phyloP scores from a whole-genome alignment of 1,140 invertebrate species.

The Ridgeia piscesae region DNA sequence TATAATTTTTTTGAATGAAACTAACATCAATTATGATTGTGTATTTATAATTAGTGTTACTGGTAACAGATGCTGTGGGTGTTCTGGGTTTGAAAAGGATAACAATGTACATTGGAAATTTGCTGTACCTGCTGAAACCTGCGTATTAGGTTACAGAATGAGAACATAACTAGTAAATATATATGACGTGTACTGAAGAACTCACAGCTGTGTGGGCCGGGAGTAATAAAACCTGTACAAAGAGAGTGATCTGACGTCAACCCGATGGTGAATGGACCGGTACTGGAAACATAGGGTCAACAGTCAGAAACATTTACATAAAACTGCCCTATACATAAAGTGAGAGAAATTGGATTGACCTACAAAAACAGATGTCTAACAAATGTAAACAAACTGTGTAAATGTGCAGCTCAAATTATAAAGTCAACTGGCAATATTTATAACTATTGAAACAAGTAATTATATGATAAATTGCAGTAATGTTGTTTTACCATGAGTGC shows the following conservation, averaged over 20 bases:
- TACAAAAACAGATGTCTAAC: not conserved
- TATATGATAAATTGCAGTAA: not conserved
- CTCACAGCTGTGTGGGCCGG: slow-evolving; percentile 41
- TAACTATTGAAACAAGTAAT: not conserved
- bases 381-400: not conserved
- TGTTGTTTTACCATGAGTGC: too few species aligned
- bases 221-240: slow-evolving; percentile 50
- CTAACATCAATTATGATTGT: not conserved
- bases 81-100: too few species aligned
- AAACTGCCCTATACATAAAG: too few species aligned
- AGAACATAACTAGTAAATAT: too few species aligned
- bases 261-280: slow-evolving; percentile 51
- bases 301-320: not conserved
- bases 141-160: too few species aligned
- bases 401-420: not conserved
- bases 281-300: slow-evolving; percentile 30
- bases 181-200: too few species aligned
- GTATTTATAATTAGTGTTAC: not conserved
- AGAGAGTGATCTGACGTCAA: slow-evolving; percentile 40
- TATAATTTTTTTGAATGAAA: too few species aligned
- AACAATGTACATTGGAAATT: too few species aligned
- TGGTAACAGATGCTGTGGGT: too few species aligned
- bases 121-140: too few species aligned
- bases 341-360: not conserved
- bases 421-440: not conserved